phyloP scores from a whole-genome alignment of 2,113 vertebrate species.

The Gasterosteus aculeatus region DNA sequence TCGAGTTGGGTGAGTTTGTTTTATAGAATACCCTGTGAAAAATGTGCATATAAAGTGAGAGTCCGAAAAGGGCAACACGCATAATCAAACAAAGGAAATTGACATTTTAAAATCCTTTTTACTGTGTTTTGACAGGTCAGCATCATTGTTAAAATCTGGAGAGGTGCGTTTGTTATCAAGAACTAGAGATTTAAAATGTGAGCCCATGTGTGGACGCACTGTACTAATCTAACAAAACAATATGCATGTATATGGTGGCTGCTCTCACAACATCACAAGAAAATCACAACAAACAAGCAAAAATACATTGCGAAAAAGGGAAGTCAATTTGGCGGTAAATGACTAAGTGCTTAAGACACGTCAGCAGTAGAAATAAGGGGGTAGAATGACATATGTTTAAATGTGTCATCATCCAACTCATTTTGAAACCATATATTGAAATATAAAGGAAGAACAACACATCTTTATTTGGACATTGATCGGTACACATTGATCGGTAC shows the following conservation, averaged over 20 bases:
- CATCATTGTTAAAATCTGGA: conserved; percentile 16
- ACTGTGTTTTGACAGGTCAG: not conserved
- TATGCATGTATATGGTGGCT: not conserved
- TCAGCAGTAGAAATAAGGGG: not conserved
- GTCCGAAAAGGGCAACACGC: not conserved
- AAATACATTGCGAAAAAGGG: not conserved
- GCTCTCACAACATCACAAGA: not conserved
- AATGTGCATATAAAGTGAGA: not conserved
- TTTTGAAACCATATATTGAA: conserved; percentile 23
- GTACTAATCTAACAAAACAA: not conserved
- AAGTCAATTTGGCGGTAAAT: not conserved
- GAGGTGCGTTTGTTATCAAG: not conserved
- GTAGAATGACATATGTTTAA: conserved; percentile 29
- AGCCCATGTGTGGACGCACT: not conserved
- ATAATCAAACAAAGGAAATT: conserved; percentile 2
- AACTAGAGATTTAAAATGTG: not conserved
- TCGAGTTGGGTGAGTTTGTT: not conserved
- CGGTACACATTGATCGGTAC: not conserved
- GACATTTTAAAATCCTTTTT: not conserved
- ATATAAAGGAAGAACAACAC: conserved; percentile 30
- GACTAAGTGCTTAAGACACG: not conserved
- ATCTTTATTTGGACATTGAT: conserved; percentile 6
- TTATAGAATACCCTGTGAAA: not conserved
- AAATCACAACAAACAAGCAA: not conserved
- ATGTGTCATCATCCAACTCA: conserved; percentile 22